Percentiles rank a stretch among this genome's conserved stretches.
phyloP scores from a whole-genome alignment of 2,888 invertebrate genomes.

The Sturmia bella region DNA sequence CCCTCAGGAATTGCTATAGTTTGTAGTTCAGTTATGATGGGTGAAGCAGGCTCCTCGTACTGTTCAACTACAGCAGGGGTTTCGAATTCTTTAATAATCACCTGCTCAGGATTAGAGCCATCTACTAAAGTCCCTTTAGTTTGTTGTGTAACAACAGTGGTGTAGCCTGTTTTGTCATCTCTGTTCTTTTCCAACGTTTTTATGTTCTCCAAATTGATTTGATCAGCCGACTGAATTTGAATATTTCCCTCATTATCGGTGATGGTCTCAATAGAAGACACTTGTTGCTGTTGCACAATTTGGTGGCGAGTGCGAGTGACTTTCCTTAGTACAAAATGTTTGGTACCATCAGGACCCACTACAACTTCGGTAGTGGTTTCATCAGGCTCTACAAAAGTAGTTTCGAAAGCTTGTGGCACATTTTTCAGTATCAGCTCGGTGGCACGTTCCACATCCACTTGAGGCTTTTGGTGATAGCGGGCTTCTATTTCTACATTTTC shows the following conservation, averaged over 20 bases:
- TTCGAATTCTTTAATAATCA: conserved; percentile 76
- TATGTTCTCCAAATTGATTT: conserved; percentile 85
- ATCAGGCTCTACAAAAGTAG: conserved; percentile 90
- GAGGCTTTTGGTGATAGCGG: conserved; percentile 85
- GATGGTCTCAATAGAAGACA: conserved; percentile 83
- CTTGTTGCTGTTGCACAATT: conserved; percentile 84
- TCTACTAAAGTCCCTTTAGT: conserved; percentile 75
- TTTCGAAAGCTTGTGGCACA: conserved; percentile 90
- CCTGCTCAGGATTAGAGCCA: conserved; percentile 76
- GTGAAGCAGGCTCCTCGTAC: conserved; percentile 72
- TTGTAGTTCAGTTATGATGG: conserved; percentile 77
- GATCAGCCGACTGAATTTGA: conserved; percentile 83
- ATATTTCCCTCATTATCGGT: conserved; percentile 85
- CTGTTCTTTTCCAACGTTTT: conserved; percentile 77
- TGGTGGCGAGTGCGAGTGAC: conserved; percentile 87
- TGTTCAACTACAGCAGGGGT: conserved; percentile 80
- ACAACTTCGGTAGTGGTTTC: conserved; percentile 91
- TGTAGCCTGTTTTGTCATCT: conserved; percentile 84
- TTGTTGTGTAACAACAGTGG: conserved; percentile 78
- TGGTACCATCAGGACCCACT: conserved; percentile 90
- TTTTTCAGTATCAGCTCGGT: conserved; percentile 88
- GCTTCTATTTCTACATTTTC: conserved; percentile 88
- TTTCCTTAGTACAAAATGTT: conserved; percentile 89
- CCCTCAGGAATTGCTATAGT: conserved; percentile 81
- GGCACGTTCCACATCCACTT: conserved; percentile 83